Percentiles rank a stretch among this genome's conserved stretches.
These are phyloP conservation scores for Lathronympha strigana DNA, from an alignment of 2,888 invertebrate species.

Conservation along the genomic window DNA sequence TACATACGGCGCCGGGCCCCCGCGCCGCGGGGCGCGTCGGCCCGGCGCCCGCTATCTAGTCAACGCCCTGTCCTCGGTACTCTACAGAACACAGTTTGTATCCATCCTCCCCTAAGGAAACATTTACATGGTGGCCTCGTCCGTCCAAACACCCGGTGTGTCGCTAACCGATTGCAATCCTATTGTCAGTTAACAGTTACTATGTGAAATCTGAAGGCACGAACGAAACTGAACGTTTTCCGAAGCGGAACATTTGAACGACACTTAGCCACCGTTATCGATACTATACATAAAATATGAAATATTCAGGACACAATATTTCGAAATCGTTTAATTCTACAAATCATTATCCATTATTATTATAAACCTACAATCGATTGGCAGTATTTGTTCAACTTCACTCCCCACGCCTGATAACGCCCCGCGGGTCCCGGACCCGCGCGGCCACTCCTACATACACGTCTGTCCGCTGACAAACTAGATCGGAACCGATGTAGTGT, in stretches of 20 bases:
- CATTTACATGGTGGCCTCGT: constrained; percentile 64
- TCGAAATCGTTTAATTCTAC: constrained; percentile 77
- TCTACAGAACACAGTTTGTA: constrained; percentile 82
- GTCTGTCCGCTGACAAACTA: constrained; percentile 23
- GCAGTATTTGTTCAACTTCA: constrained; percentile 77
- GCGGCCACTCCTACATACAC: constrained; percentile 11
- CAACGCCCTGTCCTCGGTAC: constrained; percentile 78
- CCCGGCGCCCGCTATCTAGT: constrained; percentile 73
- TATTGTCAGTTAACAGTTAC: constrained; percentile 10
- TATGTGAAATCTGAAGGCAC: constrained; percentile 19
- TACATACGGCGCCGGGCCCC: constrained; percentile 51
- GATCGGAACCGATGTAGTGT: constrained; percentile 16
- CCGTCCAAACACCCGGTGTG: constrained; percentile 46
- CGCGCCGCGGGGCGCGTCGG: constrained; percentile 48
- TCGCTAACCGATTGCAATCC: constrained; percentile 1
- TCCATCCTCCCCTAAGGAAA: constrained; percentile 75
- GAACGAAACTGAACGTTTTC: constrained; percentile 43
- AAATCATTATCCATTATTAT: constrained; percentile 75
- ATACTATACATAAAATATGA: constrained; percentile 77
- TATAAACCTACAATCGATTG: constrained; percentile 81
- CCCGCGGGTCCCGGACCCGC: constrained; percentile 45
- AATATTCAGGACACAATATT: constrained; percentile 79
- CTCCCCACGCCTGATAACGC: constrained; percentile 68
- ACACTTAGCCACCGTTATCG: constrained; percentile 61
- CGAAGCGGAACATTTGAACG: constrained; percentile 47